Conservation (phyloP, 2,888 invertebrate species). For the Heteromurus nitidus region DNA sequence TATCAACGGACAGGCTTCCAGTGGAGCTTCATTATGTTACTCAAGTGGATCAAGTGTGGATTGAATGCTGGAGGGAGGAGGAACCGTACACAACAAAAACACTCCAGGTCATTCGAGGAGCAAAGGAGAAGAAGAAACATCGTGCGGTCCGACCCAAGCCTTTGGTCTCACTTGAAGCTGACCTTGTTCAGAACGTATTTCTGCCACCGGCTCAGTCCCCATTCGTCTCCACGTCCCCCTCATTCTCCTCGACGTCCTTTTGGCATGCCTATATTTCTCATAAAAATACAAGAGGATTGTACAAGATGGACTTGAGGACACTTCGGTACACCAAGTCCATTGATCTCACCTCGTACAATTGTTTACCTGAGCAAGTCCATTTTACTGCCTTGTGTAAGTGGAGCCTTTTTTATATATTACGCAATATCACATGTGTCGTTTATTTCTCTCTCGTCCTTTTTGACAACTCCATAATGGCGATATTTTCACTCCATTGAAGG, state of each 20-base stretch:
- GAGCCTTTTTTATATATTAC: not conserved
- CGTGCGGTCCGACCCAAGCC: slow-evolving; percentile 85
- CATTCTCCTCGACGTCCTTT: slow-evolving; percentile 77
- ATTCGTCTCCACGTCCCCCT: slow-evolving; percentile 24
- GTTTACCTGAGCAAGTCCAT: slow-evolving; percentile 82
- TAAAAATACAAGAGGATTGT: slow-evolving; percentile 83
- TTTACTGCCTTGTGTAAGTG: slow-evolving; percentile 84
- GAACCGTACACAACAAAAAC: slow-evolving; percentile 81
- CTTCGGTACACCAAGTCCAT: slow-evolving; percentile 84
- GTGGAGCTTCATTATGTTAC: slow-evolving; percentile 83
- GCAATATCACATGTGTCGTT: not conserved
- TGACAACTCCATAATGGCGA: not conserved
- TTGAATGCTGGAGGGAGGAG: slow-evolving; percentile 81
- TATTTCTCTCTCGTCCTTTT: slow-evolving; percentile 1
- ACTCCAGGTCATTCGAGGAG: slow-evolving; percentile 84
- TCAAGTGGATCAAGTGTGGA: slow-evolving; percentile 85
- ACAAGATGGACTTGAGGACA: slow-evolving; percentile 83
- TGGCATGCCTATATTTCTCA: slow-evolving; percentile 86
- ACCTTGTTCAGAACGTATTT: slow-evolving; percentile 82
- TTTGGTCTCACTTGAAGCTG: slow-evolving; percentile 83
- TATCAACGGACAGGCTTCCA: slow-evolving; percentile 83
- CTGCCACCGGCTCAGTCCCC: slow-evolving; percentile 78
- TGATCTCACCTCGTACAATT: slow-evolving; percentile 83
- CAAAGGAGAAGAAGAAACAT: slow-evolving; percentile 84
- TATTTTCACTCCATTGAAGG: not conserved